phyloP scores from a whole-genome alignment of 2,888 invertebrate genomes.

The Oxystoma pomonae region DNA sequence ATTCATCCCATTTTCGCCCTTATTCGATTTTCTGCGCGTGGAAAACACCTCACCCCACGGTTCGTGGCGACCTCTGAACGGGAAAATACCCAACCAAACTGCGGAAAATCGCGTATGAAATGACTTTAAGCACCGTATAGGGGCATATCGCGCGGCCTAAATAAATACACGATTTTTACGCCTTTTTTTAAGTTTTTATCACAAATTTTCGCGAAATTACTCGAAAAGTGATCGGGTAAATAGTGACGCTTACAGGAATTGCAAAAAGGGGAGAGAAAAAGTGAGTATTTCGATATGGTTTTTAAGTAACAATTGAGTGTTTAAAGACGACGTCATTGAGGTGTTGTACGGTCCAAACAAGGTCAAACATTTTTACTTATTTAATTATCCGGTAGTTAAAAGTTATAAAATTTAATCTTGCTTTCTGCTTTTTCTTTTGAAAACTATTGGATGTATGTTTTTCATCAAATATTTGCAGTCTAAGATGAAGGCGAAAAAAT shows the following conservation, averaged over 20 bases:
- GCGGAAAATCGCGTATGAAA: neutral
- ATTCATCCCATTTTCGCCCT: neutral
- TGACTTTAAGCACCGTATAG: neutral
- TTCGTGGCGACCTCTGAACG: neutral
- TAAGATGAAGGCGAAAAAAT: no score
- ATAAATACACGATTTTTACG: no score
- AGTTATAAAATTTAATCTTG: no score
- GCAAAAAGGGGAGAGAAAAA: neutral
- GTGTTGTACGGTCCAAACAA: neutral
- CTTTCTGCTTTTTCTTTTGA: no score
- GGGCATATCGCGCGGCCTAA: neutral
- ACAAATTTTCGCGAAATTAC: neutral
- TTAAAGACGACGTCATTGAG: neutral
- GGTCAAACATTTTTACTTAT: neutral
- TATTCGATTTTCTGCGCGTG: neutral
- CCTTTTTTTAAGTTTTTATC: neutral
- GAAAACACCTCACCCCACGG: neutral
- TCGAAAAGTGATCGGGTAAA: no score
- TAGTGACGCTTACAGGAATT: no score
- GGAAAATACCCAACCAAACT: neutral
- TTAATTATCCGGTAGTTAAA: no score
- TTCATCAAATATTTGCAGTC: no score
- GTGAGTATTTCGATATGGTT: neutral
- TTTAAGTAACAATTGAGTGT: neutral
- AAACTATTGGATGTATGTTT: no score